Conservation (phyloP, 2,888 invertebrate genomes). For the Campoplex nolae region DNA sequence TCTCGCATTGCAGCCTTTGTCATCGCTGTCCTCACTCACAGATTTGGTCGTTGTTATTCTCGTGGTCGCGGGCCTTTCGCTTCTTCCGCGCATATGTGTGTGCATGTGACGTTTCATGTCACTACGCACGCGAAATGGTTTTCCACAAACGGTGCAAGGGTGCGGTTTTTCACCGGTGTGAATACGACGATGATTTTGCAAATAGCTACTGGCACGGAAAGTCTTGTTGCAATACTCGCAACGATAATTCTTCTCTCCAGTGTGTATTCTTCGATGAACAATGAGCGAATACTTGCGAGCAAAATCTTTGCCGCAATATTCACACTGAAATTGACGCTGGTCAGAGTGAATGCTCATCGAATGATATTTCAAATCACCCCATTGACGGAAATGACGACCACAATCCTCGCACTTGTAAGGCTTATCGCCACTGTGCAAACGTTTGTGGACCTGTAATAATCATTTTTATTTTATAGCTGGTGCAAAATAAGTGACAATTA, state of each 20-base stretch:
- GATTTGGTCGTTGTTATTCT: constrained; percentile 63
- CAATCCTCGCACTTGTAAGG: constrained; percentile 94
- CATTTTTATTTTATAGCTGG: neutral
- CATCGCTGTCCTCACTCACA: constrained; percentile 67
- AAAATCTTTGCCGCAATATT: constrained; percentile 95
- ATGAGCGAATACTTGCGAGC: constrained; percentile 94
- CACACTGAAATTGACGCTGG: constrained; percentile 94
- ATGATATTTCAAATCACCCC: constrained; percentile 96
- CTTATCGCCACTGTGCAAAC: constrained; percentile 93
- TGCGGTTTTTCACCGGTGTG: constrained; percentile 95
- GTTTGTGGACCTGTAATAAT: constrained; percentile 88
- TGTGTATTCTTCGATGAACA: constrained; percentile 94
- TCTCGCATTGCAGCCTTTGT: constrained; percentile 67
- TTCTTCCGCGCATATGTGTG: constrained; percentile 87
- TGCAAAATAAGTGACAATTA: neutral
- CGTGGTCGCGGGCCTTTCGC: constrained; percentile 72
- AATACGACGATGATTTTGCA: constrained; percentile 93
- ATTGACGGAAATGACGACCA: constrained; percentile 92
- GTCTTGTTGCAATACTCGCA: constrained; percentile 94
- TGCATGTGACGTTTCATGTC: constrained; percentile 93
- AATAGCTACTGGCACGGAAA: constrained; percentile 94
- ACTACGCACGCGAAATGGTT: constrained; percentile 92
- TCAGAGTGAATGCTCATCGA: constrained; percentile 93
- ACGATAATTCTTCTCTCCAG: constrained; percentile 94
- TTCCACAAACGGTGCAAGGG: constrained; percentile 91